These are phyloP conservation scores for Falco peregrinus DNA, from an alignment of 2,797 vertebrate genomes.

Conservation along the genomic window DNA sequence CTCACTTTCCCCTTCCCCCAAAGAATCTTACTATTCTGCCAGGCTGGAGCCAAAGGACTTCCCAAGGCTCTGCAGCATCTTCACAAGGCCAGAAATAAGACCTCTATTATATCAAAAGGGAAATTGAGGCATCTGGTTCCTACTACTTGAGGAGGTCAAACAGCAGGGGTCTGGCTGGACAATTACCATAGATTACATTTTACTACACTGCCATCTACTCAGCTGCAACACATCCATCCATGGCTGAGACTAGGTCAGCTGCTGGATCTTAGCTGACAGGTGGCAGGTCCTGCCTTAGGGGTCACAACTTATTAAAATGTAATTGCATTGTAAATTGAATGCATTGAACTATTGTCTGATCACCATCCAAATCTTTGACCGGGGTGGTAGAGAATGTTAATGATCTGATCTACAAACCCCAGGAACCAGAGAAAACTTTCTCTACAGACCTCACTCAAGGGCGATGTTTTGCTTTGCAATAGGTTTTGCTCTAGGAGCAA, in stretches of 20 bases:
- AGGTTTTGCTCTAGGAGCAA: background rate
- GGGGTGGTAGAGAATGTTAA: background rate
- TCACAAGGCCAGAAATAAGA: background rate
- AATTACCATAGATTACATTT: background rate
- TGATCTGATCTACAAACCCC: background rate
- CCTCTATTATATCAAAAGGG: background rate
- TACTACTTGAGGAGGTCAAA: background rate
- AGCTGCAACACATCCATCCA: background rate
- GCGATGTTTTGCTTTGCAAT: background rate
- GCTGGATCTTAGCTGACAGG: slow-evolving; percentile 3
- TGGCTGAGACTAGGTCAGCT: background rate
- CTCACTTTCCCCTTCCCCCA: background rate
- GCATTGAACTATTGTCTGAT: background rate
- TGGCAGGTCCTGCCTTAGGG: slow-evolving; percentile 12
- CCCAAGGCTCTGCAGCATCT: background rate
- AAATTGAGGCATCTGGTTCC: background rate
- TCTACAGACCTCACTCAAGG: background rate
- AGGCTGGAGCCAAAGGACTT: background rate
- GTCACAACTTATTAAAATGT: slow-evolving; percentile 34
- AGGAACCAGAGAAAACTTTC: background rate
- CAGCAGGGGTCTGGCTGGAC: background rate
- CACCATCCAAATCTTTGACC: background rate
- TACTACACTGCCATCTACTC: background rate
- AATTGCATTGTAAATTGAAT: slow-evolving; percentile 26
- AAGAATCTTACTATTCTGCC: background rate